A percentile compares a stretch with the other conserved stretches of the same genome.
phyloP scores from a whole-genome alignment of 2,888 invertebrate species.

The Octonoba sinensis region DNA sequence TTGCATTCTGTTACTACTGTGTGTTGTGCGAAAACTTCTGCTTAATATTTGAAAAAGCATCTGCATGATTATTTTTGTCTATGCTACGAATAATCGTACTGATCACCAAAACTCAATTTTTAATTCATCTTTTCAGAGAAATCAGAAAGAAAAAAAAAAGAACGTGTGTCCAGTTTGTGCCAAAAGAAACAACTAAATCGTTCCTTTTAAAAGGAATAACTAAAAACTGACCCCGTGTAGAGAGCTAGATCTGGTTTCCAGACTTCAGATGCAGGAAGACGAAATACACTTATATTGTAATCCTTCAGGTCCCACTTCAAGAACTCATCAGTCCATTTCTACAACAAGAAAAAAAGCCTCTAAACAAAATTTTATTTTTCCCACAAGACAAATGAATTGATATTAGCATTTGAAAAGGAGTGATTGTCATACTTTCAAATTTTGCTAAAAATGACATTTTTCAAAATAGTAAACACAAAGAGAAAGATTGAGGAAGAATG shows the following conservation, averaged over 20 bases:
- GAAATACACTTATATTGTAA: conserved; percentile 11
- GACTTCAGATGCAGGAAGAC: conserved; percentile 21
- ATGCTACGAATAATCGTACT: no score
- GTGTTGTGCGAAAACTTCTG: no score
- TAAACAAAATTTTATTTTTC: neutral
- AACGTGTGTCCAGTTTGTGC: neutral
- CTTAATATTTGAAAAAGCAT: no score
- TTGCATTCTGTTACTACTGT: no score
- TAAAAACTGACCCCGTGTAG: conserved; percentile 23
- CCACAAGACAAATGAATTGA: neutral
- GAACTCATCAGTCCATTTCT: conserved; percentile 40
- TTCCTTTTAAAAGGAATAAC: neutral
- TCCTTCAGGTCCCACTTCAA: conserved; percentile 30
- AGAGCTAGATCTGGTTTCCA: conserved; percentile 47
- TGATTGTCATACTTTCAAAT: no score
- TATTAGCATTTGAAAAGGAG: neutral
- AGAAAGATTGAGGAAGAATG: no score
- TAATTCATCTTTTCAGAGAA: no score
- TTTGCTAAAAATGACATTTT: no score
- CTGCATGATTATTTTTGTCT: no score
- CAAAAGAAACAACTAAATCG: neutral
- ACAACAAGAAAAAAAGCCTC: neutral
- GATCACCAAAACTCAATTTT: no score
- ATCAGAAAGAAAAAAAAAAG: no score
- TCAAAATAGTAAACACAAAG: no score